These are phyloP conservation scores for Himalopsyche phryganea DNA, from an alignment of 1,140 invertebrate species.

Conservation along the genomic window DNA sequence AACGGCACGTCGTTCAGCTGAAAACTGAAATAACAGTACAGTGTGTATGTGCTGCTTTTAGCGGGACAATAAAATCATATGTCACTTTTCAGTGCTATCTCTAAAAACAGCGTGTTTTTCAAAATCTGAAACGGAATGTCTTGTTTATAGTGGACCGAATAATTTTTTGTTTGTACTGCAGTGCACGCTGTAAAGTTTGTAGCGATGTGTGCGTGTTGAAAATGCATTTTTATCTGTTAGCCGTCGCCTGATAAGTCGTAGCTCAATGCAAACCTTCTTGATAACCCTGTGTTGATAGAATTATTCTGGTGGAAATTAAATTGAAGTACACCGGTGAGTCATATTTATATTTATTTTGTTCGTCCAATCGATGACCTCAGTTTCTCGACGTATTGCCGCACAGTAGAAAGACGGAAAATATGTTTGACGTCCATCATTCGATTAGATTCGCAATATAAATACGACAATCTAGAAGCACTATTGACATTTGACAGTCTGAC, in stretches of 20 bases:
- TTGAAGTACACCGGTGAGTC: slow-evolving; percentile 28
- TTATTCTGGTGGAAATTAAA: slow-evolving; percentile 17
- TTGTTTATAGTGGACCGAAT: slow-evolving; percentile 2
- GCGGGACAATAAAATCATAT: slow-evolving; percentile 19
- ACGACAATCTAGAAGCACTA: too few species aligned
- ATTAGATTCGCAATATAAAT: too few species aligned
- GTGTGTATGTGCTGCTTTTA: slow-evolving; percentile 17
- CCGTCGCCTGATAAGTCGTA: slow-evolving; percentile 3
- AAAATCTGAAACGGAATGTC: slow-evolving; percentile 5
- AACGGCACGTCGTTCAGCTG: slow-evolving; percentile 10
- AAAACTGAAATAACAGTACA: slow-evolving; percentile 26
- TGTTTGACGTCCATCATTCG: slow-evolving; percentile 11
- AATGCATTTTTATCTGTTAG: slow-evolving; percentile 11
- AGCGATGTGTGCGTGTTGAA: slow-evolving; percentile 7
- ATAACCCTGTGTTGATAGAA: slow-evolving; percentile 21
- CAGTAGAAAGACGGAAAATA: slow-evolving; percentile 5
- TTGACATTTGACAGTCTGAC: too few species aligned
- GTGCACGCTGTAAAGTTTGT: not conserved
- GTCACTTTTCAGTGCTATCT: slow-evolving; percentile 24
- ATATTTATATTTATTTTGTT: slow-evolving; percentile 31
- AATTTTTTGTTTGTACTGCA: not conserved
- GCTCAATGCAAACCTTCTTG: slow-evolving; percentile 6
- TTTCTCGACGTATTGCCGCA: slow-evolving; percentile 7
- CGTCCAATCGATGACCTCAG: slow-evolving; percentile 20
- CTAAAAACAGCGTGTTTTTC: slow-evolving; percentile 21